Evolutionary conservation across 2,797 vertebrate species (phyloP).

Genomic region (Anguilla obscura): DNA sequence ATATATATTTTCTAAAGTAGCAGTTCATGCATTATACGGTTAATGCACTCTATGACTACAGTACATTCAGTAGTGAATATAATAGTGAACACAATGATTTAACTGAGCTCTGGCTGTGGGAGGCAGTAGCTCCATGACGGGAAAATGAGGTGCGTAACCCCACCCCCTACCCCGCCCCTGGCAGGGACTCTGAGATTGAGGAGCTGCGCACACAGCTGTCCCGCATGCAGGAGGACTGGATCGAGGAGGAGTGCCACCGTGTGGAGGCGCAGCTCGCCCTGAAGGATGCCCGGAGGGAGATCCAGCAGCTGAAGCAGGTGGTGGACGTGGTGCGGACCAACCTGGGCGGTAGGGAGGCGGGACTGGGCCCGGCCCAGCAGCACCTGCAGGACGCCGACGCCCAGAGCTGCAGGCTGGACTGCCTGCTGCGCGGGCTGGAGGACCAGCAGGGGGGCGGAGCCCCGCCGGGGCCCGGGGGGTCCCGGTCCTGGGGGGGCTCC

Average conservation of each 20-base stretch:
- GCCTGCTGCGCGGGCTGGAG: slow-evolving; percentile 77
- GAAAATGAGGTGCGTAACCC: neutral
- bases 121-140: neutral
- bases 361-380: slow-evolving; percentile 75
- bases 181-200: slow-evolving; percentile 89
- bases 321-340: slow-evolving; percentile 86
- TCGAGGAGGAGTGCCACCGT: slow-evolving; percentile 95
- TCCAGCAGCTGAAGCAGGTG: slow-evolving; percentile 90
- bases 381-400: slow-evolving; percentile 80
- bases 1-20: neutral
- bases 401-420: slow-evolving; percentile 82
- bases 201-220: slow-evolving; percentile 88
- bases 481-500: slow-evolving; percentile 84
- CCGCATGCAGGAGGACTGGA: slow-evolving; percentile 97
- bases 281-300: slow-evolving; percentile 93
- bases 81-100: neutral
- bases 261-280: slow-evolving; percentile 94
- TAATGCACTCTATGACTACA: neutral
- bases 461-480: slow-evolving; percentile 52
- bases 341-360: slow-evolving; percentile 73
- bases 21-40: neutral
- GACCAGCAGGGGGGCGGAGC: slow-evolving; percentile 66
- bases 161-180: neutral
- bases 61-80: neutral
- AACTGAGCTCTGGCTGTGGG: neutral